Conservation (phyloP, 2,113 vertebrate species). For the Aramus guarauna region DNA sequence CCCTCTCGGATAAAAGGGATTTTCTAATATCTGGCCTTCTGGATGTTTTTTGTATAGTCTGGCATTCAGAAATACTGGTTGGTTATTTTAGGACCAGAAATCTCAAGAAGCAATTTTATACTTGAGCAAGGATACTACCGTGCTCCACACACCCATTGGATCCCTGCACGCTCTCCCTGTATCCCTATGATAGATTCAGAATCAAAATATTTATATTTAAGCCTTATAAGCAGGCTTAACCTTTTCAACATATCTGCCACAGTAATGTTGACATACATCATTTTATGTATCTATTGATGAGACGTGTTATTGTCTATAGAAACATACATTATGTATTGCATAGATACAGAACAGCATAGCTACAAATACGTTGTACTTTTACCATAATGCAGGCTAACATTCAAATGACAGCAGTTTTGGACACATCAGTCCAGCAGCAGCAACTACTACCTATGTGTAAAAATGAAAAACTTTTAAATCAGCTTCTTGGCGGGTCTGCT, state of each 20-base stretch:
- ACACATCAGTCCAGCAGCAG: background rate
- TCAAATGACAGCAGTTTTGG: background rate
- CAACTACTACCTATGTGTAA: background rate
- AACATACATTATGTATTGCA: background rate
- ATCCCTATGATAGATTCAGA: background rate
- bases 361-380: background rate
- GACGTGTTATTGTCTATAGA: background rate
- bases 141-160: background rate
- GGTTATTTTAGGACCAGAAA: background rate
- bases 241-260: background rate
- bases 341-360: background rate
- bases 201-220: background rate
- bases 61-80: background rate
- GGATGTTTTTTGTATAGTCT: background rate
- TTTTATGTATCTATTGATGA: background rate
- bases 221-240: background rate
- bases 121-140: background rate
- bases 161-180: background rate
- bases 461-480: background rate
- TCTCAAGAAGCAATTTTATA: background rate
- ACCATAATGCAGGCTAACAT: background rate
- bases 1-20: background rate
- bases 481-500: background rate
- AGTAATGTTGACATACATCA: background rate
- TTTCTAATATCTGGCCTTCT: background rate